These are phyloP conservation scores for Neodiprion lecontei DNA, from an alignment of 1,140 invertebrate genomes.

Conservation along the genomic window DNA sequence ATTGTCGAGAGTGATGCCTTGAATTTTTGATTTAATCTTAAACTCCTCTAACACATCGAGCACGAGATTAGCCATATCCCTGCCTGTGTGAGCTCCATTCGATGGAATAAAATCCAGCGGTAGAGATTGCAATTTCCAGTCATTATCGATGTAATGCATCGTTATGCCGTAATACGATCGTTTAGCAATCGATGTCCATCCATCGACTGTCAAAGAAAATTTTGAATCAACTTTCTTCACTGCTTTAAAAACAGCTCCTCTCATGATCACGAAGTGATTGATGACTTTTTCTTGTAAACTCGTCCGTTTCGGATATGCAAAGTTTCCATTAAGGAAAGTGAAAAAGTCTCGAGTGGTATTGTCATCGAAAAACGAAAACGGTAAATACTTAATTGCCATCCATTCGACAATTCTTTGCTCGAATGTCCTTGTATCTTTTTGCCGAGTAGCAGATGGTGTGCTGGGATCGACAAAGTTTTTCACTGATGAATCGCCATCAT, in stretches of 20 bases:
- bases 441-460: constrained; percentile 11
- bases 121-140: not conserved
- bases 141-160: constrained; percentile 16
- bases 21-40: constrained; percentile 20
- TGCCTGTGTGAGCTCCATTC: constrained; percentile 22
- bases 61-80: constrained; percentile 24
- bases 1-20: constrained; percentile 28
- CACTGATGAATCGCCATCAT: constrained; percentile 7
- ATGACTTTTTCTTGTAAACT: too few species aligned
- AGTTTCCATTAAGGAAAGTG: too few species aligned
- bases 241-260: too few species aligned
- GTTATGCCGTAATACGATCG: constrained; percentile 20
- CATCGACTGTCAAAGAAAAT: constrained; percentile 15
- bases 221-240: too few species aligned
- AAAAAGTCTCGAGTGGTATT: too few species aligned
- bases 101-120: constrained; percentile 18
- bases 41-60: constrained; percentile 21
- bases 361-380: too few species aligned
- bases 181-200: constrained; percentile 15
- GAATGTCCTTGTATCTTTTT: not conserved
- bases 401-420: too few species aligned
- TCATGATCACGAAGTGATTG: too few species aligned
- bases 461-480: not conserved
- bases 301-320: too few species aligned
- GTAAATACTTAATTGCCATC: too few species aligned